Evolutionary conservation across 2,113 vertebrate species (phyloP), one percentile per base, ranked within the genome.

Genomic region (Oceanites oceanicus): DNA sequence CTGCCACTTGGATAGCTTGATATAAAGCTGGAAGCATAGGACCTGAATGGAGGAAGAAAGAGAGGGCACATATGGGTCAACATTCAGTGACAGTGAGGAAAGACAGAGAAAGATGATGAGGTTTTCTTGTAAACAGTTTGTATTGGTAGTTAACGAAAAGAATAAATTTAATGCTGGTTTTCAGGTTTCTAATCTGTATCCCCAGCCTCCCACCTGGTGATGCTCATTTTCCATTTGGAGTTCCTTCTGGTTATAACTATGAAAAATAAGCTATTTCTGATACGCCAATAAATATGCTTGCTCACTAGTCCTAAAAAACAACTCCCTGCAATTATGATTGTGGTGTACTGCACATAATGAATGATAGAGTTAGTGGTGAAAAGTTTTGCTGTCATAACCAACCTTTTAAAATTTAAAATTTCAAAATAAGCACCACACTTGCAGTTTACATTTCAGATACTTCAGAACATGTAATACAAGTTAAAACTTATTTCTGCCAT

Each of bases 191-290:
- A 91, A 95, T 97, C 94, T 90, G 84, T 79, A 77, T 67, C 42
- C 56, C 8, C 34, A 86, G n/a, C 96, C 94, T 96, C 94, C 95
- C 91, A 96, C 97, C 86, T 72, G 81, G 52, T 97, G 90, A 95
- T 92, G 87, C 38, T 95, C 94, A 95, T 92, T 92, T 95, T 94
- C 96, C 89, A 95, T 97, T 97, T 95, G 66, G 74, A 92, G 80
- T n/a, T n/a, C 66, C 45, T 92, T 94, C 92, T 94, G 80, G 74
- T 96, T 96, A 73, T 52, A 90, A 92, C 73, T 92, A 40, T 92
- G 95, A 95, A 95, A 97, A 97, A 96, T 94, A 97, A 78, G 91
- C 94, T 97, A 96, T 96, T 97, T 97, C 91, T 95, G 94, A 95
- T 97, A 78, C 2, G 13, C 62, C 84, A 73, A 97, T 95, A 97